Evolutionary conservation across 2,113 vertebrate species (phyloP).

Genomic region (Ardeotis arabs): DNA sequence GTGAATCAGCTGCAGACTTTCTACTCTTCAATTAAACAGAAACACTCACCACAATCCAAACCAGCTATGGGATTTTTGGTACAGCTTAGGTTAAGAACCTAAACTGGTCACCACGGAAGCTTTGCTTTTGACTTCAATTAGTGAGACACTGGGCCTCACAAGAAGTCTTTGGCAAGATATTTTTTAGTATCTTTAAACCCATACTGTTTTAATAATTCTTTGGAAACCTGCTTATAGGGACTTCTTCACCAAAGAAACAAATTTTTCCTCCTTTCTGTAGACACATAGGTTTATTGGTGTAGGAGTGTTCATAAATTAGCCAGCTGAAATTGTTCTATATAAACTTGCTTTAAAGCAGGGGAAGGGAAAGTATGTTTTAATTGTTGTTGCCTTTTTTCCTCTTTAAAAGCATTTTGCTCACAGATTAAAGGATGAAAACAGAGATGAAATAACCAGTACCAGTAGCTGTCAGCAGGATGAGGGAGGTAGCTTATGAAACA

Average conservation of each 20-base stretch:
- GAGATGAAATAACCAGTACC: neutral
- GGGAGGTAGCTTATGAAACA: neutral
- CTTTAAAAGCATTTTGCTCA: neutral
- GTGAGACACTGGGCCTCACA: neutral
- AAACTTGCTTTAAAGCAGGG: neutral
- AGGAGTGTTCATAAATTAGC: neutral
- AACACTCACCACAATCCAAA: neutral
- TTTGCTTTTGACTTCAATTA: neutral
- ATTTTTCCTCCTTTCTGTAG: neutral
- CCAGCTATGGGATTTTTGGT: neutral
- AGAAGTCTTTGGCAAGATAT: neutral
- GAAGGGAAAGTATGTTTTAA: neutral
- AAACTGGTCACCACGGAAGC: neutral
- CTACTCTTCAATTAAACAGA: neutral
- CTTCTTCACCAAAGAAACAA: neutral
- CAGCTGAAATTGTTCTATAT: neutral
- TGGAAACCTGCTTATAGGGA: neutral
- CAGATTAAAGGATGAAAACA: neutral
- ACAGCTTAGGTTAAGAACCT: neutral
- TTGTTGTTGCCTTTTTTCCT: neutral
- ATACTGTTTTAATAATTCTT: neutral
- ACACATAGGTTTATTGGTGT: neutral
- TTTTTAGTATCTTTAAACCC: neutral
- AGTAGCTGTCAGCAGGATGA: neutral
- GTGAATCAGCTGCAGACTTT: constrained; percentile 10